These are phyloP conservation scores for Tetrao urogallus DNA, from an alignment of 2,113 vertebrate genomes.

Conservation along the genomic window DNA sequence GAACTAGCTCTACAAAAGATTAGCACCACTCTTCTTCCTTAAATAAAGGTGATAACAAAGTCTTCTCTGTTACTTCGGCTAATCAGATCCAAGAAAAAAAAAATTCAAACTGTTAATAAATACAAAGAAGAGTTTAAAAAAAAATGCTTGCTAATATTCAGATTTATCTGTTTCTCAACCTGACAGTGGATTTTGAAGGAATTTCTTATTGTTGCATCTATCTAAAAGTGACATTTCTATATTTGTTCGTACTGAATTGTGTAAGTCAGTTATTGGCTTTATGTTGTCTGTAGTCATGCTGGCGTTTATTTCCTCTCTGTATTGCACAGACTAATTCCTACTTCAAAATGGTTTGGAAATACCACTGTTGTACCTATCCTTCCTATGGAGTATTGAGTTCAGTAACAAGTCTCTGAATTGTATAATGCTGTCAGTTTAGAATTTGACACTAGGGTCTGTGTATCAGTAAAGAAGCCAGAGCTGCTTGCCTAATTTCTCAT, in stretches of 20 bases:
- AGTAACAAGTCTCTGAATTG: not conserved
- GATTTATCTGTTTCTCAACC: not conserved
- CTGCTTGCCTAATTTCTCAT: not conserved
- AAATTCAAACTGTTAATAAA: not conserved
- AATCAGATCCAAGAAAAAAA: not conserved
- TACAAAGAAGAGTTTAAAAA: not conserved
- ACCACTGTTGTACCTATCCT: not conserved
- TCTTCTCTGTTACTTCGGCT: not conserved
- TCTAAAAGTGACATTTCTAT: not conserved
- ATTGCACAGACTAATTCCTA: accelerated
- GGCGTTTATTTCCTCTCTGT: not conserved
- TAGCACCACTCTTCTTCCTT: not conserved
- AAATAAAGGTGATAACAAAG: accelerated
- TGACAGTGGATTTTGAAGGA: not conserved
- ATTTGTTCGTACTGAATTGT: not conserved
- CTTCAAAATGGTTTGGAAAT: not conserved
- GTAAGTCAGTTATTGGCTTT: not conserved
- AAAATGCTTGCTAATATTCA: not conserved
- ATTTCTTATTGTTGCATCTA: not conserved
- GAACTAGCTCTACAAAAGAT: not conserved
- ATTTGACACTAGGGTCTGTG: not conserved
- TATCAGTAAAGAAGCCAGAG: accelerated
- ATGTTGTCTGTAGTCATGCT: not conserved
- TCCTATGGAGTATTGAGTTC: not conserved
- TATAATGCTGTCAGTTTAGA: not conserved